A percentile compares a stretch with the other conserved stretches of the same genome.
phyloP scores from a whole-genome alignment of 2,113 vertebrate genomes.

The Romanogobio albipinnatus region DNA sequence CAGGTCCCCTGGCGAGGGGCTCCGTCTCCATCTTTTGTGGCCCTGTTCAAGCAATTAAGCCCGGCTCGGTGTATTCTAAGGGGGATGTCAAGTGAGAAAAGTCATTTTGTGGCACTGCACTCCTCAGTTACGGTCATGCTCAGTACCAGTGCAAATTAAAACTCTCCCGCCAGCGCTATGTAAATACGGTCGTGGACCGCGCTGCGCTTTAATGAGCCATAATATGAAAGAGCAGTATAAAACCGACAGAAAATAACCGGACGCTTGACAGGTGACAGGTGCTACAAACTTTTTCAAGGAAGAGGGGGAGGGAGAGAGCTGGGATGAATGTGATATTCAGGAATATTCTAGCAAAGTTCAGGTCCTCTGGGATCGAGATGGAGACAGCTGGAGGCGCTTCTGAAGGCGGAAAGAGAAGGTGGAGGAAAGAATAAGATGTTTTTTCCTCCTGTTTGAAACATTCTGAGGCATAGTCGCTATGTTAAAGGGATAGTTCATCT shows the following conservation, averaged over 20 bases:
- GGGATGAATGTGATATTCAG: constrained; percentile 64
- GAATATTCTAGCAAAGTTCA: constrained; percentile 71
- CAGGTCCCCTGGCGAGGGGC: constrained; percentile 61
- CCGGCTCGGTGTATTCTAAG: constrained; percentile 70
- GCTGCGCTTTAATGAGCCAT: constrained; percentile 85
- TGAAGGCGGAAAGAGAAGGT: constrained; percentile 56
- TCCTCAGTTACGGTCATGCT: constrained; percentile 83
- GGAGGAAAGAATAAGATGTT: constrained; percentile 43
- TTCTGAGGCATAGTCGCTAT: constrained; percentile 67
- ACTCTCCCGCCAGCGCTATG: constrained; percentile 76
- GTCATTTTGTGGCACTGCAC: constrained; percentile 76
- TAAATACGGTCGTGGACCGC: constrained; percentile 74
- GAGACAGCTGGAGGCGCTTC: constrained; percentile 75
- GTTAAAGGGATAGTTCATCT: constrained; percentile 42
- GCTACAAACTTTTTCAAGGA: constrained; percentile 64
- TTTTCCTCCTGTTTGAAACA: constrained; percentile 63
- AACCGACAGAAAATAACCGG: constrained; percentile 77
- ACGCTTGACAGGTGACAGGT: constrained; percentile 81
- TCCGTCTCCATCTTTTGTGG: constrained; percentile 73
- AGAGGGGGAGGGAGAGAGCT: constrained; percentile 30
- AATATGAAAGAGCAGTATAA: constrained; percentile 80
- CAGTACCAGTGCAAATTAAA: constrained; percentile 80
- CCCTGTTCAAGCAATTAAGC: constrained; percentile 77
- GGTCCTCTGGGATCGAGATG: constrained; percentile 69
- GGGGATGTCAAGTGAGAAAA: constrained; percentile 73